Conservation (phyloP, 1,140 invertebrate genomes). For the Tribolium madens region DNA sequence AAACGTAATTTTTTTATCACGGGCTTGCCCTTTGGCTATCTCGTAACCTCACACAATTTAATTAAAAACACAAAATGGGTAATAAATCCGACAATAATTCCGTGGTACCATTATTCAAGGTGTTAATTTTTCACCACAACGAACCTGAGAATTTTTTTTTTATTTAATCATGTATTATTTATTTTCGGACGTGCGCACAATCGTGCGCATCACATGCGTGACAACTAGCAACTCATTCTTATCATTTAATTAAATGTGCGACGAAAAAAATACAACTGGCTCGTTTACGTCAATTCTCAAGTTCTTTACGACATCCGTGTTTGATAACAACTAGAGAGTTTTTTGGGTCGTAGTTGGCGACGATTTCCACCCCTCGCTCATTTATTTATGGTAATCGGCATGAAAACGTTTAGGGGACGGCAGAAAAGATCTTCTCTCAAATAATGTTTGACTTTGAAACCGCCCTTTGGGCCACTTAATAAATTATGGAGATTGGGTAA, state of each 20-base stretch:
- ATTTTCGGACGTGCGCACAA: background rate
- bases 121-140: no score
- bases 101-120: no score
- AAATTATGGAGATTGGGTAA: conserved; percentile 24
- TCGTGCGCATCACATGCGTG: conserved; percentile 2
- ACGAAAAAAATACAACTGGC: background rate
- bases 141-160: no score
- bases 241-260: conserved; percentile 15
- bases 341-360: background rate
- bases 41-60: no score
- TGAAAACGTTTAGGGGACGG: conserved; percentile 43
- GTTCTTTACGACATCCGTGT: conserved; percentile 37
- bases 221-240: background rate
- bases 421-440: conserved; percentile 2
- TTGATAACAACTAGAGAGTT: background rate
- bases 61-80: no score
- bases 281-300: conserved; percentile 13
- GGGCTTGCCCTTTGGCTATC: no score
- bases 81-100: no score
- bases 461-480: conserved; percentile 12
- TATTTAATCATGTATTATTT: background rate
- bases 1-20: background rate
- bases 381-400: conserved; percentile 60
- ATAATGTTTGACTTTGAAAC: conserved; percentile 5
- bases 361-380: conserved; percentile 45